Base-by-base conservation (phyloP, 2,888 invertebrate species). In the Parnassius smintheus region DNA sequence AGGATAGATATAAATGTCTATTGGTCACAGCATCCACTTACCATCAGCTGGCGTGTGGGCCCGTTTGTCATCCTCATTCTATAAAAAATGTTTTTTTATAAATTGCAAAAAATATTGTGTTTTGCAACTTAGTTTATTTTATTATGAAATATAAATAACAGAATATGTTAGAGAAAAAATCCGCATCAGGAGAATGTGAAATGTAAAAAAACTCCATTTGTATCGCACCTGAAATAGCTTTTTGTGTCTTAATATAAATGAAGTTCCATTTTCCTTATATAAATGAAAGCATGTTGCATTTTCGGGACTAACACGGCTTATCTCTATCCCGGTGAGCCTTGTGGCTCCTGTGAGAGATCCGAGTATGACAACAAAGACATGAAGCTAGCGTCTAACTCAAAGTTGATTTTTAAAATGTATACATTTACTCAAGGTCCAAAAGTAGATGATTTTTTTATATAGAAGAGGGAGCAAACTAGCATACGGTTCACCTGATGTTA, bases 301-400 rank as follows among this genome's bases (percentile, higher is more conserved):
- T 53, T 41, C 42, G 42, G 42, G 35, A 48, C 46, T 48, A 48
- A 48, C 46, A 59, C 12, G 18, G 49, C 60, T 60, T 54, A 49
- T 54, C 54, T 54, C 13, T 22, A 35, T 35, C 11, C 41, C 42
- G 57, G 53, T 59, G 53, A 53, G 46, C 46, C 46, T 59, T 53
- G 7, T 13, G 35, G n/a, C 46, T 53, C 52, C 46, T 35, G 3
- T n/a, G 59, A 48, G 48, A 60, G n/a, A 9, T 22, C 35, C 8
- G 18, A 54, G 42, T 60, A 53, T 60, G 60, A 54, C n/a, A 42
- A 25, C 18, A n/a, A 46, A 46, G 12, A 48, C 9, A 13, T 49
- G 13, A 49, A 49, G n/a, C 13, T n/a, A 49, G 13, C 18, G 13
- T n/a, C n/a, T 18, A 9, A 13, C 9, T 11, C 44, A 11, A 8